Conservation (phyloP, 2,797 vertebrate species). For the Pampus argenteus region DNA sequence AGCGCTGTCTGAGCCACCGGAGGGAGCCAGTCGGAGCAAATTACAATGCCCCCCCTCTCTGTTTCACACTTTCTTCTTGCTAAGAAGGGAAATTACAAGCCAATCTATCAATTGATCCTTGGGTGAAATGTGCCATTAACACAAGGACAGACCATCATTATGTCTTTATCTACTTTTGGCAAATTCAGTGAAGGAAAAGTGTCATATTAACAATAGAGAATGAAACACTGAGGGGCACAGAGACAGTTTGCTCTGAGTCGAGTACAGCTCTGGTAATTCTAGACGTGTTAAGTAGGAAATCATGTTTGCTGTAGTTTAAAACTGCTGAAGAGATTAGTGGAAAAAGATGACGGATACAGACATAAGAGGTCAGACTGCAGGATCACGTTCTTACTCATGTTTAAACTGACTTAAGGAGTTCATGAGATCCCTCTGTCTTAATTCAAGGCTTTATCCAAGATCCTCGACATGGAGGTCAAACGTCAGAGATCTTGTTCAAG, state of each 20-base stretch:
- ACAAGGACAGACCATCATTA: constrained; percentile 57
- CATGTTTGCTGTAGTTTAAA: constrained; percentile 56
- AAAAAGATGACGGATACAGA: constrained; percentile 45
- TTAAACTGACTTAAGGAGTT: constrained; percentile 3
- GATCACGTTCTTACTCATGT: constrained; percentile 4
- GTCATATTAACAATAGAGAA: constrained; percentile 16
- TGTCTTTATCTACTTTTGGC: constrained; percentile 58
- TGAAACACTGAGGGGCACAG: constrained; percentile 12
- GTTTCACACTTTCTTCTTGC: constrained; percentile 59
- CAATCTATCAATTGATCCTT: constrained; percentile 62
- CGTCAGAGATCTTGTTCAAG: constrained; percentile 7
- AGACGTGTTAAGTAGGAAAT: constrained; percentile 39
- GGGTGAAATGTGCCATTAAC: constrained; percentile 60
- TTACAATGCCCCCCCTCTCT: constrained; percentile 55
- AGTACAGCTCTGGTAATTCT: constrained; percentile 19
- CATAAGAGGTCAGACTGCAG: constrained; percentile 20
- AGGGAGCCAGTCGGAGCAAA: constrained; percentile 67
- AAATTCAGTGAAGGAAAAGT: constrained; percentile 30
- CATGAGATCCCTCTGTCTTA: background rate
- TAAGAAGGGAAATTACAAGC: constrained; percentile 69
- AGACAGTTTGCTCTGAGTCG: constrained; percentile 9
- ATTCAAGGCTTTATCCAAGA: too few species aligned
- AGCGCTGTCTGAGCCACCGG: constrained; percentile 58
- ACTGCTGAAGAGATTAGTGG: constrained; percentile 49
- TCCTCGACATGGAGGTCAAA: constrained; percentile 2